phyloP scores from a whole-genome alignment of 2,113 vertebrate genomes.

The Gambusia holbrooki region DNA sequence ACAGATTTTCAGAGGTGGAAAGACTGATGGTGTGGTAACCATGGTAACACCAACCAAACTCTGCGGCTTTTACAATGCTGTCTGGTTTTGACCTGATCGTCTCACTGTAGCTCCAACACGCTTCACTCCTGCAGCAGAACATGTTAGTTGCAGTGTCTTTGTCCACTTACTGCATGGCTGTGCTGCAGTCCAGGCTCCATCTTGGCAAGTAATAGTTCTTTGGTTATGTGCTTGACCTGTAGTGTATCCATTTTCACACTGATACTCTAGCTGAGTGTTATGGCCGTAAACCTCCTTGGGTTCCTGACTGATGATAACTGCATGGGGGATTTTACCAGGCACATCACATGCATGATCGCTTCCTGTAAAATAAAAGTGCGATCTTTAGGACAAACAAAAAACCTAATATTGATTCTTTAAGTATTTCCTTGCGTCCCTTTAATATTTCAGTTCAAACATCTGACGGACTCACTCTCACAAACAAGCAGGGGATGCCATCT shows the following conservation, averaged over 20 bases:
- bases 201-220: accelerated
- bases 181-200: not conserved
- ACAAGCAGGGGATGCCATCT: conserved; percentile 19
- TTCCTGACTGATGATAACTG: conserved; percentile 32
- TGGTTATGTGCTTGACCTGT: accelerated
- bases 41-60: no score
- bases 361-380: conserved; percentile 34
- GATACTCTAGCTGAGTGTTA: not conserved
- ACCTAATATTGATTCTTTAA: not conserved
- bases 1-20: no score
- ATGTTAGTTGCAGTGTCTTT: no score
- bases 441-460: not conserved
- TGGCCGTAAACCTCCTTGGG: conserved; percentile 36
- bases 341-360: accelerated
- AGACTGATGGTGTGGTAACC: no score
- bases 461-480: conserved; percentile 61
- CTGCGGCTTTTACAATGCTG: no score
- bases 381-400: not conserved
- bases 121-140: no score
- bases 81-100: no score
- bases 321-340: conserved; percentile 41
- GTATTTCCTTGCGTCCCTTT: not conserved
- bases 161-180: conserved; percentile 30
- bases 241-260: conserved; percentile 44
- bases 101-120: no score